These are phyloP conservation scores for Drosophila tripunctata DNA, from an alignment of 2,888 invertebrate genomes.

Conservation along the genomic window DNA sequence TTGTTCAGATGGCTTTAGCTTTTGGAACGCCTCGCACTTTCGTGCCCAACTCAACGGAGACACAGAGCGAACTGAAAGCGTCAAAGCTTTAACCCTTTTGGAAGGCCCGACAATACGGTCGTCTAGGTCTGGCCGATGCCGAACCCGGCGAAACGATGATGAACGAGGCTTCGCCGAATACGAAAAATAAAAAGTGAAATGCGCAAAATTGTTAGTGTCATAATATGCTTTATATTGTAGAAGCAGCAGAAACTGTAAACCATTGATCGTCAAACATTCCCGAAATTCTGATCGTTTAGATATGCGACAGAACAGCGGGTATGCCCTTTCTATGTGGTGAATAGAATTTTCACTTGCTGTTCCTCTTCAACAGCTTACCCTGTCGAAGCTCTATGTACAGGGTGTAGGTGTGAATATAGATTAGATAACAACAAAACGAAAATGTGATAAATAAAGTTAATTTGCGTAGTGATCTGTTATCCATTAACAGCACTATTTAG, in stretches of 20 bases:
- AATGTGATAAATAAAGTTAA: conserved; percentile 3
- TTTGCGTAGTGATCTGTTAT: conserved; percentile 3
- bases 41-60: conserved; percentile 43
- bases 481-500: neutral
- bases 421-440: conserved; percentile 9
- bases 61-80: conserved; percentile 45
- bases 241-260: conserved; percentile 12
- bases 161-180: conserved; percentile 41
- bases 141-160: conserved; percentile 32
- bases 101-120: conserved; percentile 24
- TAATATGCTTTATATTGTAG: conserved; percentile 56
- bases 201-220: conserved; percentile 61
- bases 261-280: conserved; percentile 15
- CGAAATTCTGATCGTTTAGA: neutral
- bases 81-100: conserved; percentile 47
- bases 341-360: too few species aligned
- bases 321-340: conserved; percentile 13
- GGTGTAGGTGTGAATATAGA: conserved; percentile 1
- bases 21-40: conserved; percentile 15
- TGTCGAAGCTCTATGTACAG: neutral
- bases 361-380: neutral
- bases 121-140: conserved; percentile 9
- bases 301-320: too few species aligned
- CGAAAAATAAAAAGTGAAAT: conserved; percentile 52
- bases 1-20: conserved; percentile 2